Evolutionary conservation across 92 coral and sea anemone genomes (phyloP).

Genomic region (Parazoanthus atlanticus): DNA sequence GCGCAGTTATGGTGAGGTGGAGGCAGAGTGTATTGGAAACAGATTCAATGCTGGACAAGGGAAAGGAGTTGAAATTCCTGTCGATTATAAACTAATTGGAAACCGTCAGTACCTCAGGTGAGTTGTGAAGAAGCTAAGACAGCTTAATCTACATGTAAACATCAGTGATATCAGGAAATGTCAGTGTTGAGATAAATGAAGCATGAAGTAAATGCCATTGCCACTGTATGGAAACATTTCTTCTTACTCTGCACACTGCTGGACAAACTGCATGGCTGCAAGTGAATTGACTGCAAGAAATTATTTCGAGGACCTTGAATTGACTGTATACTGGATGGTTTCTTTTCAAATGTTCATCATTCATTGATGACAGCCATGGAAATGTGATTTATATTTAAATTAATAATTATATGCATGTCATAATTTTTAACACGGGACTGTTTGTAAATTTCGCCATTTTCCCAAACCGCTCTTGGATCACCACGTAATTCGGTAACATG

Average conservation of each 20-base stretch:
- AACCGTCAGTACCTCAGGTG: conserved; percentile 37
- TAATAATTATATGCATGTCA: too few relatives aligned
- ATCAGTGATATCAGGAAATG: not conserved
- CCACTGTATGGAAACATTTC: not conserved
- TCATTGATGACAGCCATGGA: too few relatives aligned
- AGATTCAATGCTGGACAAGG: conserved; percentile 50
- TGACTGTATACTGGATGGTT: not conserved
- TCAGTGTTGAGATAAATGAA: conserved; percentile 2
- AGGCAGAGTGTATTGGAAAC: conserved; percentile 57
- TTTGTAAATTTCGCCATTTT: too few relatives aligned
- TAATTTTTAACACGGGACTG: too few relatives aligned
- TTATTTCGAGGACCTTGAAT: not conserved
- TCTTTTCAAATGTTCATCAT: not conserved
- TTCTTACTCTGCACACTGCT: conserved; percentile 4
- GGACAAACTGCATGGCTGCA: conserved; percentile 5
- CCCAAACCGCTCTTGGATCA: too few relatives aligned
- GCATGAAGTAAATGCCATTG: conserved; percentile 3
- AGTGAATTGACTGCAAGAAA: conserved; percentile 3
- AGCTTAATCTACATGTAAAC: too few relatives aligned
- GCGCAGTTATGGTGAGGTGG: conserved; percentile 8
- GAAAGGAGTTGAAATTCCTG: conserved; percentile 60
- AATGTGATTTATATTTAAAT: too few relatives aligned
- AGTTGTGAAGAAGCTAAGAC: conserved; percentile 36
- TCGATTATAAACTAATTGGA: conserved; percentile 52
- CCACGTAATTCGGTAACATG: too few relatives aligned